phyloP scores from a whole-genome alignment of 2,888 invertebrate species.

The Eumerus sabulonum region DNA sequence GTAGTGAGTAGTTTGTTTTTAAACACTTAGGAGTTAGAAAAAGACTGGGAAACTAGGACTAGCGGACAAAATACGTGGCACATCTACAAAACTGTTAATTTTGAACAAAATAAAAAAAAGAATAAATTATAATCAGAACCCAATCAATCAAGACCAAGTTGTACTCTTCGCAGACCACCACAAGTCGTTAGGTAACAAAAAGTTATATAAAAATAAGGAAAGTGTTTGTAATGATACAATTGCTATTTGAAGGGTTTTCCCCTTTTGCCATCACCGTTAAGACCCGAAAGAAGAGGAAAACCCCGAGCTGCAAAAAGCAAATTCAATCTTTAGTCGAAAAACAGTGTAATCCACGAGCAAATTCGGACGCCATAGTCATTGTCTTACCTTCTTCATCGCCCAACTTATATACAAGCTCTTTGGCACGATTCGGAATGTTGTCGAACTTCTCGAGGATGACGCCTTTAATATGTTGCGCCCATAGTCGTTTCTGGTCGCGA shows the following conservation, averaged over 20 bases:
- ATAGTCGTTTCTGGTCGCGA: constrained; percentile 79
- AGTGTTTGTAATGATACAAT: background rate
- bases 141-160: background rate
- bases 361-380: constrained; percentile 3
- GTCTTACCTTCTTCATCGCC: constrained; percentile 81
- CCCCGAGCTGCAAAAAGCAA: constrained; percentile 27
- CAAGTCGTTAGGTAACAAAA: constrained; percentile 51
- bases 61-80: constrained; percentile 60
- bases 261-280: constrained; percentile 3
- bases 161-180: constrained; percentile 53
- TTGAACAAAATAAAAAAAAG: constrained; percentile 13
- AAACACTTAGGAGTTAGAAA: constrained; percentile 38
- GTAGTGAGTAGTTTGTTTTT: constrained; percentile 11
- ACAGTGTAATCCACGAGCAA: constrained; percentile 12
- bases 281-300: constrained; percentile 20
- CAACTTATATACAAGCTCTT: constrained; percentile 89
- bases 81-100: constrained; percentile 66
- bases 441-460: constrained; percentile 97
- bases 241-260: constrained; percentile 23
- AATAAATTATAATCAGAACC: constrained; percentile 9
- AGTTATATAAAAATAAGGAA: constrained; percentile 1
- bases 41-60: constrained; percentile 50
- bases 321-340: constrained; percentile 7
- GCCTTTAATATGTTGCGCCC: constrained; percentile 81
- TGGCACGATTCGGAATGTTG: constrained; percentile 95